These are phyloP conservation scores for Lycocorax pyrrhopterus DNA, from an alignment of 2,113 vertebrate genomes.

Conservation along the genomic window DNA sequence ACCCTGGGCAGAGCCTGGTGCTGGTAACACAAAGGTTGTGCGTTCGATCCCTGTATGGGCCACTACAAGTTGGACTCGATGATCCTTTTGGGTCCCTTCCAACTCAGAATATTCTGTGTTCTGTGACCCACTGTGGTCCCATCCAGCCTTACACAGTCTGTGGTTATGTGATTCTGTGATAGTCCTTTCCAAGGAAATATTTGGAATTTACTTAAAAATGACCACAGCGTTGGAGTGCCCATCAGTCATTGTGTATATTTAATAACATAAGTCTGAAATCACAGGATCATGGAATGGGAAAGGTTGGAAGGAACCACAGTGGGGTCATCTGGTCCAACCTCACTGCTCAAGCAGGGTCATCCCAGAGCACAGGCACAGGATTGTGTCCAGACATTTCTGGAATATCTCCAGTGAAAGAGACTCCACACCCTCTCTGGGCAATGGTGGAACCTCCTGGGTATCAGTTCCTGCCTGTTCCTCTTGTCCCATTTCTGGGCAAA, in stretches of 20 bases:
- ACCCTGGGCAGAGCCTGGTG: background rate
- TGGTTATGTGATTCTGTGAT: background rate
- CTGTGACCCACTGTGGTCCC: background rate
- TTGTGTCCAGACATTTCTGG: background rate
- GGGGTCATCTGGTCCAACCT: background rate
- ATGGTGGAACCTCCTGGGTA: background rate
- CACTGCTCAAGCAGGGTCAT: background rate
- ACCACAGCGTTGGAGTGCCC: accelerated
- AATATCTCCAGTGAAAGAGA: background rate
- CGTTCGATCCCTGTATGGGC: background rate
- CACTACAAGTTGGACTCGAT: too few relatives aligned
- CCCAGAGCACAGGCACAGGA: background rate
- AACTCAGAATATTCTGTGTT: background rate
- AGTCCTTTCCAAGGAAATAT: background rate
- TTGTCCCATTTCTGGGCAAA: background rate
- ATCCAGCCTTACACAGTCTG: background rate
- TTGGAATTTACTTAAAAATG: background rate
- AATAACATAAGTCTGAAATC: background rate
- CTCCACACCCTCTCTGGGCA: too few relatives aligned
- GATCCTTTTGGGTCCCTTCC: background rate
- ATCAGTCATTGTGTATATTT: background rate
- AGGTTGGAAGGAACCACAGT: background rate
- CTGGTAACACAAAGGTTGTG: background rate
- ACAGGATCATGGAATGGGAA: background rate
- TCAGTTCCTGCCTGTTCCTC: background rate